Base-by-base conservation (phyloP, 1,140 invertebrate species). In the Chymomyza costata region DNA sequence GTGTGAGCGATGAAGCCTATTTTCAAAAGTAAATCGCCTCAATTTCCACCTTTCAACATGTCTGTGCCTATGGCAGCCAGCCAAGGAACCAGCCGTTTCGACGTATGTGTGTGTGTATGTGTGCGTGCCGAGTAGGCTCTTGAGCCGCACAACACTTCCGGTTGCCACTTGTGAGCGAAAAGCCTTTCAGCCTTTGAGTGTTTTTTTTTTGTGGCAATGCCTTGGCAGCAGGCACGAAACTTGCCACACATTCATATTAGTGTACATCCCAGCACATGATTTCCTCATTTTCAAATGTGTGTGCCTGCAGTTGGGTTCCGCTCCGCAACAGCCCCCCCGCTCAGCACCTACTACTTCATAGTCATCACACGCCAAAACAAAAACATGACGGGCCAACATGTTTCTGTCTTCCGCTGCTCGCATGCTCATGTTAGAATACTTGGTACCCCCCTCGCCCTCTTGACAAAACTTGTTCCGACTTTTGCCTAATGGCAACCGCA, bases 11-110 rank as follows among this genome's bases (percentile, higher is more conserved):
- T 52, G 53, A 44, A 67, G 50, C 59, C 66, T 52, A 55, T 73
- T 59, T 65, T 49, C 31, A 54, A 66, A 64, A 57, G 55, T 65
- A 78, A 78, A 80, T 78, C 68, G 73, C 73, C 59, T 71, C 73
- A 67, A 78, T 78, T 78, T 78, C 73, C 73, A 78, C 67, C 73
- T 78, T 67, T 80, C 73, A 80, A 80, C 73, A 78, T 78, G 63
- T 78, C 67, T 76, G 67, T 34, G 32, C 32, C 51, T 44, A 55
- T 65, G 52, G 18, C 19, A 52, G 47, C 32, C 39, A 28, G 17
- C 18, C 40, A 37, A n/a, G n/a, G 47, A 15, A 25, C 8, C 28
- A n/a, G n/a, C n/a, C n/a, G n/a, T 43, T 10, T 28, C 17, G 25
- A 45, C 18, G 32, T 39, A 28, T 25, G 52, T 44, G 40, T 46